A percentile compares a stretch with the other conserved stretches of the same genome.
These are phyloP conservation scores for Hydrocynus forskahlii DNA, from an alignment of 2,797 vertebrate species.

Conservation along the genomic window DNA sequence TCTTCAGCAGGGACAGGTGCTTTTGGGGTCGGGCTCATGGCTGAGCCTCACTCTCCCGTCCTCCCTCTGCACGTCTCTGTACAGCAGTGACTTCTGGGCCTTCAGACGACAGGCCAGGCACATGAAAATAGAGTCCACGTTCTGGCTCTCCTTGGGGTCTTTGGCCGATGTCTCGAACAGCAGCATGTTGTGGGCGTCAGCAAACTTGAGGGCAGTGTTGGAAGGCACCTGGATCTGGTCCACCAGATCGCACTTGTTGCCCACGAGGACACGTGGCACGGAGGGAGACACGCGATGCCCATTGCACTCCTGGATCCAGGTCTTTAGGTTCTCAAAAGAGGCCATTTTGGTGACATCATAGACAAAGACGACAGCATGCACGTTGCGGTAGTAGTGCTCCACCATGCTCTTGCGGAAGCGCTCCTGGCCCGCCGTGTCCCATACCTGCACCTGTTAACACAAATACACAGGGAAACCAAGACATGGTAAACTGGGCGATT, in stretches of 20 bases:
- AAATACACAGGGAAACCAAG: constrained; percentile 3
- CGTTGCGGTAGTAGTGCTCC: constrained; percentile 95
- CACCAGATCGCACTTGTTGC: constrained; percentile 96
- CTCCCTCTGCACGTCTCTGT: constrained; percentile 88
- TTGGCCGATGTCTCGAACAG: constrained; percentile 97
- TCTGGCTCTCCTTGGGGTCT: constrained; percentile 95
- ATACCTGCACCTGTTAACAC: constrained; percentile 87
- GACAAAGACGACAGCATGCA: constrained; percentile 94
- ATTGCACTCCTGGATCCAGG: constrained; percentile 96
- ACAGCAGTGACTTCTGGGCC: constrained; percentile 91
- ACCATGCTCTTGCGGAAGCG: constrained; percentile 96
- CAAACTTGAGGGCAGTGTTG: constrained; percentile 92
- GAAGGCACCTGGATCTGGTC: constrained; percentile 94
- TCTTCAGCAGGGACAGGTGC: constrained; percentile 89
- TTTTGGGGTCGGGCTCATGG: constrained; percentile 79
- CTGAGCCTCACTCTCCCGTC: constrained; percentile 83
- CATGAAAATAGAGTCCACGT: constrained; percentile 98
- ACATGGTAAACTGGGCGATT: neutral
- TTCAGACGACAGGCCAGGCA: constrained; percentile 93
- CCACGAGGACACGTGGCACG: constrained; percentile 87
- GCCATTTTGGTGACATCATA: constrained; percentile 96
- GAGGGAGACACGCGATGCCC: constrained; percentile 89
- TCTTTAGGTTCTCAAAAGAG: constrained; percentile 95
- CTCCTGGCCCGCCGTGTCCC: constrained; percentile 96
- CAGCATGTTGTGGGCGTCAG: constrained; percentile 95